Evolutionary conservation across 2,113 vertebrate species (phyloP).

Genomic region (Trochalopteron elliotii): DNA sequence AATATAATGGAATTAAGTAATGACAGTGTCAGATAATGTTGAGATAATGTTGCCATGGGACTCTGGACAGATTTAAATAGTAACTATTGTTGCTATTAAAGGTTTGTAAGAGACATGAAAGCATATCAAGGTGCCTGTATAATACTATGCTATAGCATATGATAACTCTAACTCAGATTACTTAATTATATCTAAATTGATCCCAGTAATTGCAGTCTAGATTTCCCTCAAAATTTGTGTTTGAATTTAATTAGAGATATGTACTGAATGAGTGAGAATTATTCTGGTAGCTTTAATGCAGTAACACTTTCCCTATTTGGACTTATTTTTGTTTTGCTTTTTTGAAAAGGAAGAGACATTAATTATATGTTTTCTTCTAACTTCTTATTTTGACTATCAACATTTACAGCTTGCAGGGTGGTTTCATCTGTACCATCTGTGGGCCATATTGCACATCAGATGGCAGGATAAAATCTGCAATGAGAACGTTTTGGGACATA

Average conservation of each 20-base stretch:
- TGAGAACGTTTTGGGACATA: neutral
- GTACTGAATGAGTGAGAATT: neutral
- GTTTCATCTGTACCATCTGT: constrained; percentile 44
- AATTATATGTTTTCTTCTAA: constrained; percentile 17
- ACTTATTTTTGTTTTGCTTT: constrained; percentile 3
- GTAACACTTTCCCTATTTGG: neutral
- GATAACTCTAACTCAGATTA: neutral
- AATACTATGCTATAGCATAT: neutral
- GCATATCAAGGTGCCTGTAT: neutral
- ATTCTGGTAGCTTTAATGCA: neutral
- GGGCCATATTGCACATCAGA: constrained; percentile 49
- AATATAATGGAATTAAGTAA: neutral
- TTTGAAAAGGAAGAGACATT: neutral
- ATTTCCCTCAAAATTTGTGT: neutral
- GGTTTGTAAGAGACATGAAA: neutral
- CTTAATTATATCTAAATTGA: neutral
- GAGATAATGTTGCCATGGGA: neutral
- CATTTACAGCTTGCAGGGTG: constrained; percentile 1
- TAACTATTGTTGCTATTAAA: neutral
- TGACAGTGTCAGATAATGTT: neutral
- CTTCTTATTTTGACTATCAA: constrained; percentile 30
- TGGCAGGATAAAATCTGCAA: constrained; percentile 43
- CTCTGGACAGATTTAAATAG: neutral
- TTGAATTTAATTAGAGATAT: neutral
- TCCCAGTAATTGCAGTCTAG: neutral